Base-by-base conservation (phyloP, 1,140 invertebrate species). In the Macrosteles quadrilineatus region DNA sequence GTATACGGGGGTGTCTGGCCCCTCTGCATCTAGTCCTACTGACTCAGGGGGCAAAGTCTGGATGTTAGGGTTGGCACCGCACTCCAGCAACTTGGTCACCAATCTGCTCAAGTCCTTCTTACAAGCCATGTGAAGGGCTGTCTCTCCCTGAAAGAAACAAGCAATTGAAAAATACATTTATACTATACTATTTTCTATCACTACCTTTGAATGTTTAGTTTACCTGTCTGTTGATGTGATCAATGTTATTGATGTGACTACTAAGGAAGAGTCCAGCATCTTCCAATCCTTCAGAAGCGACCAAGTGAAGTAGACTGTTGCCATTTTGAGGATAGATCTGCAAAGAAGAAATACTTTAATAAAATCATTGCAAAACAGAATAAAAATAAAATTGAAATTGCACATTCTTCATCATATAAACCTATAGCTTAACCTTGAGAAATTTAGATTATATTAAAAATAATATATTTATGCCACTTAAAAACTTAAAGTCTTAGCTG, bases 191-290 rank as follows among this genome's bases (percentile, higher is more conserved):
- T n/a, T n/a, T n/a, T n/a, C n/a, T n/a, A n/a, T n/a, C n/a, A n/a
- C n/a, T n/a, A n/a, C n/a, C n/a, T n/a, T n/a, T n/a, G n/a, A n/a
- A n/a, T n/a, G n/a, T n/a, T n/a, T n/a, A n/a, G n/a, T n/a, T 40
- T 74, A 74, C 74, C 55, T 67, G 84, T 50, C 84, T 80, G 78
- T 97, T 95, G 0, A 86, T 80, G 77, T 90, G 85, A 78, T 90
- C 87, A 40, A 92, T 74, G 73, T 89, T 88, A 17, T 85, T 81
- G 1, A 87, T 84, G 79, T 92, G 84, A 17, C 87, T 83, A 0
- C 85, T 82, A 1, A 97, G 82, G 79, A 94, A 96, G 69, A 95
- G 83, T 0, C 91, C 91, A 0, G 92, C 90, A 25, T 88, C 85
- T 82, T 92, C 85, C 62, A 85, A 83, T 14, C 82, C 78, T 71